Evolutionary conservation across 2,888 invertebrate species (phyloP).

Genomic region (Phengaris arion): DNA sequence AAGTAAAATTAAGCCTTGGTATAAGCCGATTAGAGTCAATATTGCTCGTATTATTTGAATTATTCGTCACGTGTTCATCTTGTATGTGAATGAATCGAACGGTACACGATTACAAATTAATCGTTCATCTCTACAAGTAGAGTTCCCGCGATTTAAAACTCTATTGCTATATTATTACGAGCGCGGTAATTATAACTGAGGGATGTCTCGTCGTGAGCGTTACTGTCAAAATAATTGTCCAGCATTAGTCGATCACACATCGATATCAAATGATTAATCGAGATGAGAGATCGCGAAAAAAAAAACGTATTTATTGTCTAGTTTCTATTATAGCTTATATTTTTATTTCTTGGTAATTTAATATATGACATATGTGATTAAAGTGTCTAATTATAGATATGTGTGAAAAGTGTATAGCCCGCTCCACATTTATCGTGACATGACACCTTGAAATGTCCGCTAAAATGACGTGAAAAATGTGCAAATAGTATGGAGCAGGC

Average conservation of each 20-base stretch:
- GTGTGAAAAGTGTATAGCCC: too few species aligned
- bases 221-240: constrained; percentile 53
- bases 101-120: constrained; percentile 50
- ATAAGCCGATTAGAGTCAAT: constrained; percentile 38
- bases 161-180: constrained; percentile 30
- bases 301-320: constrained; percentile 13
- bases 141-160: constrained; percentile 34
- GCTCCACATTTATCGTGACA: too few species aligned
- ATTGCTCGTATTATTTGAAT: constrained; percentile 43
- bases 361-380: neutral
- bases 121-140: constrained; percentile 34
- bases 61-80: constrained; percentile 42
- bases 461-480: too few species aligned
- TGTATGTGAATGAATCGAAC: constrained; percentile 61
- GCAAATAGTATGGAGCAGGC: too few species aligned
- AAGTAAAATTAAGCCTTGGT: constrained; percentile 16
- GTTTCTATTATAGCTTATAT: constrained; percentile 2
- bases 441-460: too few species aligned
- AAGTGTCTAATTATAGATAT: too few species aligned
- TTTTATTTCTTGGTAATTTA: neutral
- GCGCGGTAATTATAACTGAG: constrained; percentile 24
- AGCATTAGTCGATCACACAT: constrained; percentile 61
- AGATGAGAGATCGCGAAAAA: constrained; percentile 44
- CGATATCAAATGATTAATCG: constrained; percentile 67
- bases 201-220: constrained; percentile 31